Evolutionary conservation across 2,888 invertebrate genomes (phyloP), one percentile per base, ranked within the genome.

Genomic region (Hydropsyche betteni): DNA sequence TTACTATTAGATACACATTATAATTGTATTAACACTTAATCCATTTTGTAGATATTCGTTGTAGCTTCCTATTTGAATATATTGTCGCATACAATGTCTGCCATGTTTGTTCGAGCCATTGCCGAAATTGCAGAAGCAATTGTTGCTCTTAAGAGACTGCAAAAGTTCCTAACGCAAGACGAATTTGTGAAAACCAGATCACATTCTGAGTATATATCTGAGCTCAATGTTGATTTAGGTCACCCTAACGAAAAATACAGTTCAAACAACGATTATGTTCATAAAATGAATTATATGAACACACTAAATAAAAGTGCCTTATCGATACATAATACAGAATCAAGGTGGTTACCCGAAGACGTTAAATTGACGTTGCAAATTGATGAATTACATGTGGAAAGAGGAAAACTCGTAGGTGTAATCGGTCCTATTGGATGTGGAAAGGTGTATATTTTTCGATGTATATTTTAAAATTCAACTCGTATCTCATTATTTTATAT

Each of bases 371-470:
- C 89, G 0, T 84, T 91, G 7, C 87, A 88, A 52, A 84, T 87
- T 44, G 80, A 91, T 12, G 88, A 88, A 12, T 79, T 91, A 58
- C 83, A 88, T 5, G 82, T 91, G 7, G 86, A 87, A 24, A 87
- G 83, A 80, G 90, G 90, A 61, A 89, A 90, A 80, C 83, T 91
- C 10, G 88, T 93, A 76, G 92, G 92, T 8, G 88, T 94, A 50
- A 91, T 94, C 70, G 94, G 94, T 7, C 88, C 92, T 73, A 94
- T 94, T 0, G 94, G 94, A 8, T 64, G 52, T 75, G 70, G 74
- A 71, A 68, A 55, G 71, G 70, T 75, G 44, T 77, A 78, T 16
- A 44, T 36, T 71, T 71, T 51, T 24, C 2, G 2, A 68, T 24
- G 4, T 58, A 16, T 24, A n/a, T 70, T 5, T 7, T 51, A 16